A percentile compares a stretch with the other conserved stretches of the same genome.
Conservation (phyloP, 2,888 invertebrate species). For the Hirtodrosophila cameraria region DNA sequence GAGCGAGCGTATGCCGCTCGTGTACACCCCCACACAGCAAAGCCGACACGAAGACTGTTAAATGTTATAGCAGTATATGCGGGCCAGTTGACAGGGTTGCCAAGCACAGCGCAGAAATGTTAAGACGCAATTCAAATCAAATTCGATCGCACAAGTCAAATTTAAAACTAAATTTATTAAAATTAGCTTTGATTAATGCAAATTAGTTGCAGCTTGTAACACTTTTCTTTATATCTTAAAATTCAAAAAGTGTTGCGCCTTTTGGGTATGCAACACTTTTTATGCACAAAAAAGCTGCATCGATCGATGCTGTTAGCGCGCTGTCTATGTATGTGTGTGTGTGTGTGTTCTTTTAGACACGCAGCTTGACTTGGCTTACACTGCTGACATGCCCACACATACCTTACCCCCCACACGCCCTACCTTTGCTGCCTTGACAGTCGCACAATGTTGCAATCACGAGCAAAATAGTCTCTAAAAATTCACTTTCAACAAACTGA, state of each 20-base stretch:
- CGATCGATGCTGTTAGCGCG: conserved; percentile 80
- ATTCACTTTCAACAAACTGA: conserved; percentile 71
- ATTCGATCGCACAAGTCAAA: too few relatives aligned
- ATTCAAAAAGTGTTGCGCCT: conserved; percentile 2
- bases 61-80: conserved; percentile 33
- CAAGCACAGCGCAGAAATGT: conserved; percentile 1
- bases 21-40: conserved; percentile 44
- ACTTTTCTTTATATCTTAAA: background rate
- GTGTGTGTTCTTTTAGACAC: conserved; percentile 28
- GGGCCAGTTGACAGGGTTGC: conserved; percentile 48
- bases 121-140: too few relatives aligned
- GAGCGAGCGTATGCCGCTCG: conserved; percentile 6
- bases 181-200: too few relatives aligned
- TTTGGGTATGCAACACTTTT: conserved; percentile 37
- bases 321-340: background rate
- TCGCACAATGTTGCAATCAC: conserved; percentile 72
- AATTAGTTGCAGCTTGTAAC: too few relatives aligned
- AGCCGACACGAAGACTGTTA: conserved; percentile 43
- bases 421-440: conserved; percentile 28
- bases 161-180: too few relatives aligned
- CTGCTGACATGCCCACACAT: background rate
- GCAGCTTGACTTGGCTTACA: conserved; percentile 14
- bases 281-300: conserved; percentile 34
- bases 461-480: conserved; percentile 70
- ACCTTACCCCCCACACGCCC: background rate